A percentile compares a stretch with the other conserved stretches of the same genome.
Evolutionary conservation across 1,140 invertebrate genomes (phyloP).

Genomic region (Pseudachorutes palmiensis): DNA sequence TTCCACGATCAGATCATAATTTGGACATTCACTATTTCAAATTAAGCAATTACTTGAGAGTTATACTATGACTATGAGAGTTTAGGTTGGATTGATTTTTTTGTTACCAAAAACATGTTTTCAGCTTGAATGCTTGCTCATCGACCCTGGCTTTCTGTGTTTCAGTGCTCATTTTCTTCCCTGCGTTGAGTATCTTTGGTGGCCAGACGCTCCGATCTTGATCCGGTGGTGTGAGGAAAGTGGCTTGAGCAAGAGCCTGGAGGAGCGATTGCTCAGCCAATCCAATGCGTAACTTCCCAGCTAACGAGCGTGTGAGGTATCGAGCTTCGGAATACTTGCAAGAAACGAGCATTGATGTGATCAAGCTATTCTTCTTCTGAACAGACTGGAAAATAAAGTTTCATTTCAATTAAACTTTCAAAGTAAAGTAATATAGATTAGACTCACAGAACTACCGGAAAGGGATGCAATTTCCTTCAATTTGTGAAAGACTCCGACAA

Average conservation of each 20-base stretch:
- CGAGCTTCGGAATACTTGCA: conserved; percentile 83
- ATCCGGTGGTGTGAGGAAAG: conserved; percentile 59
- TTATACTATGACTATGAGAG: conserved; percentile 3
- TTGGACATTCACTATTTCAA: conserved; percentile 78
- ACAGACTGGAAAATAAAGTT: conserved; percentile 53
- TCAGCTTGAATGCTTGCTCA: conserved; percentile 66
- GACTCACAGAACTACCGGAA: conserved; percentile 64
- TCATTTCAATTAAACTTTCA: conserved; percentile 21
- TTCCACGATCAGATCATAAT: conserved; percentile 80
- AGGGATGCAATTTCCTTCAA: conserved; percentile 83
- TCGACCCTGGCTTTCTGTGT: conserved; percentile 72
- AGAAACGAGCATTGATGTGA: conserved; percentile 84
- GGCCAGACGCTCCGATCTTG: conserved; percentile 51
- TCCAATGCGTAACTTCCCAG: conserved; percentile 91
- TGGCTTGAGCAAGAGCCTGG: conserved; percentile 76
- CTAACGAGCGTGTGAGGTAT: conserved; percentile 82
- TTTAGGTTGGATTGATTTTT: neutral
- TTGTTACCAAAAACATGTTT: conserved; percentile 83
- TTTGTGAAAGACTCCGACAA: conserved; percentile 69
- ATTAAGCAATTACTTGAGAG: conserved; percentile 23
- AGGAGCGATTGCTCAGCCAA: conserved; percentile 94
- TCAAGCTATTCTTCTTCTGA: conserved; percentile 83
- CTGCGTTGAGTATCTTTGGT: conserved; percentile 54
- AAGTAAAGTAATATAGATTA: conserved; percentile 13
- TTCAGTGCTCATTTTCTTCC: conserved; percentile 56